A percentile compares a stretch with the other conserved stretches of the same genome.
Conservation (phyloP, 2,113 vertebrate genomes). For the Macaca nemestrina region DNA sequence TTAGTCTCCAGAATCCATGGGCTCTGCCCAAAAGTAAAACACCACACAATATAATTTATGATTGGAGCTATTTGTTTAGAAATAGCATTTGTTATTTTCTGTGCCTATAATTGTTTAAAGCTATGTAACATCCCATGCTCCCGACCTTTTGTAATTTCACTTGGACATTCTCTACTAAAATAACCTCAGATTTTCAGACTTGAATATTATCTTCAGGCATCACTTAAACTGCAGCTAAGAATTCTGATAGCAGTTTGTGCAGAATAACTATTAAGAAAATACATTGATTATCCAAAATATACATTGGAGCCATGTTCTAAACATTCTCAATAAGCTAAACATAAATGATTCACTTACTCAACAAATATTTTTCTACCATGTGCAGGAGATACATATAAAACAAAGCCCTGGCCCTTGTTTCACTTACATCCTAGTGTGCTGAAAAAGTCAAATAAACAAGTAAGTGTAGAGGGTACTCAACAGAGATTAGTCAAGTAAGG, state of each 20-base stretch:
- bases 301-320: not conserved
- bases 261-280: slow-evolving; percentile 44
- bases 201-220: not conserved
- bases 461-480: not conserved
- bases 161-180: slow-evolving; percentile 33
- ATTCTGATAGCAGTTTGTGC: slow-evolving; percentile 8
- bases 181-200: not conserved
- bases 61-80: slow-evolving; percentile 28
- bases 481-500: not conserved
- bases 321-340: not conserved
- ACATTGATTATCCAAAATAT: slow-evolving; percentile 51
- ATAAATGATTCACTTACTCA: slow-evolving; percentile 16
- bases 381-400: not conserved
- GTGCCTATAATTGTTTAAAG: not conserved
- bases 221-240: not conserved
- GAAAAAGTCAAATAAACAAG: not conserved
- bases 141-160: not conserved
- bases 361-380: slow-evolving; percentile 6
- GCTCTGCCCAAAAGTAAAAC: not conserved
- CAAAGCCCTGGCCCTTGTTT: not conserved
- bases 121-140: not conserved
- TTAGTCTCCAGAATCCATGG: not conserved
- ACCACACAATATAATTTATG: not conserved
- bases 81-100: slow-evolving; percentile 17
- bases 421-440: not conserved